Evolutionary conservation across 1,140 invertebrate species (phyloP).

Genomic region (Drosophila insularis): DNA sequence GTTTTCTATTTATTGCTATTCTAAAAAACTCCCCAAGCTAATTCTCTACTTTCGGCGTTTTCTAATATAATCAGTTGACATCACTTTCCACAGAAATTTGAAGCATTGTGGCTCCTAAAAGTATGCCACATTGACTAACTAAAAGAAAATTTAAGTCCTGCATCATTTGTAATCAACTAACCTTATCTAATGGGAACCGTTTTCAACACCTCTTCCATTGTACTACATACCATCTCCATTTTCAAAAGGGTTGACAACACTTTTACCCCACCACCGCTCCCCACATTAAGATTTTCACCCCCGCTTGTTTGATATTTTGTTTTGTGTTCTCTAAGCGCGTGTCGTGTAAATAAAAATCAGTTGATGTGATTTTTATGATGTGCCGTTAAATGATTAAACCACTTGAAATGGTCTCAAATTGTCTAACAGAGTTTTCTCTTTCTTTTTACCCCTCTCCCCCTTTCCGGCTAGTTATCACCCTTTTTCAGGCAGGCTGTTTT

Average conservation of each 20-base stretch:
- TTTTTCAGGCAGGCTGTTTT: conserved; percentile 48
- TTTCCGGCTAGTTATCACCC: conserved; percentile 44
- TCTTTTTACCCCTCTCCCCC: conserved; percentile 17
- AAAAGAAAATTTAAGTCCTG: neutral
- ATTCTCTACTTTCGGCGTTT: no score
- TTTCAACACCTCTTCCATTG: neutral
- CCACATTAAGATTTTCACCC: neutral
- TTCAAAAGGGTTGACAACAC: conserved; percentile 63
- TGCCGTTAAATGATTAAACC: conserved; percentile 81
- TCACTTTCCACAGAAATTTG: neutral
- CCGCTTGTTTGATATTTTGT: conserved; percentile 13
- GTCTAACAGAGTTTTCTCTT: conserved; percentile 36
- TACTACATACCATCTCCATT: neutral
- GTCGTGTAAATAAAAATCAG: conserved; percentile 77
- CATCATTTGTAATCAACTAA: conserved; percentile 10
- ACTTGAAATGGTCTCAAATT: conserved; percentile 80
- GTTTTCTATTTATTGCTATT: no score
- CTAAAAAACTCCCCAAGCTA: no score
- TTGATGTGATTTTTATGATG: conserved; percentile 80
- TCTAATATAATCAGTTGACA: neutral
- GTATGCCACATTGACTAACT: neutral
- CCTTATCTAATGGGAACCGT: neutral
- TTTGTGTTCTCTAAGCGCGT: conserved; percentile 24
- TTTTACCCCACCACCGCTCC: neutral
- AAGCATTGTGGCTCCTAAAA: neutral